phyloP scores from a whole-genome alignment of 2,888 invertebrate genomes.

The Mythimna ferrago region DNA sequence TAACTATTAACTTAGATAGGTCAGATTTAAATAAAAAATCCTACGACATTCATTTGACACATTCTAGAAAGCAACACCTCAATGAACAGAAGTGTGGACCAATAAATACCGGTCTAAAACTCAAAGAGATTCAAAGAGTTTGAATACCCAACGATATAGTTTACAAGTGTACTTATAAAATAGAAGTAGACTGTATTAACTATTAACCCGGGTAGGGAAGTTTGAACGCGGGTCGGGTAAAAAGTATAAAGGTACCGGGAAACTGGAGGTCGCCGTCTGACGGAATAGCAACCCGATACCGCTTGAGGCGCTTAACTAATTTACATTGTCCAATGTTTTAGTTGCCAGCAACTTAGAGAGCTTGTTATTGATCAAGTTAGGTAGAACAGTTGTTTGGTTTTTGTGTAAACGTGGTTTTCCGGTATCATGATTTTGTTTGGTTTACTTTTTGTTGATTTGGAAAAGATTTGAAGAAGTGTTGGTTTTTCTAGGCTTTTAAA shows the following conservation, averaged over 20 bases:
- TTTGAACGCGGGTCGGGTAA: slow-evolving; percentile 30
- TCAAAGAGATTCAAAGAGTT: neutral
- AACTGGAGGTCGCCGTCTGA: slow-evolving; percentile 29
- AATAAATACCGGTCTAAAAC: neutral
- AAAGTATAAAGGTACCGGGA: slow-evolving; percentile 24
- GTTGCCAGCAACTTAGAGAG: slow-evolving; percentile 37
- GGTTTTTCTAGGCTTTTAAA: neutral
- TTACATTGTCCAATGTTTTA: slow-evolving; percentile 55
- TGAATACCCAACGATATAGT: slow-evolving; percentile 12
- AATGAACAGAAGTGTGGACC: neutral
- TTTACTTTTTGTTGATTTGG: neutral
- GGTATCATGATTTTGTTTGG: slow-evolving; percentile 1
- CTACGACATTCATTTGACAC: neutral
- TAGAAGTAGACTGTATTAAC: slow-evolving; percentile 29
- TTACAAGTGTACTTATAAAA: slow-evolving; percentile 18
- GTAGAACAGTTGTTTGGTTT: slow-evolving; percentile 18
- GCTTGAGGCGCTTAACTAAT: slow-evolving; percentile 49
- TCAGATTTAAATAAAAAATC: no score
- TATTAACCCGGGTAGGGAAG: slow-evolving; percentile 37
- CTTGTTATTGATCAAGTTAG: slow-evolving; percentile 26
- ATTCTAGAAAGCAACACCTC: neutral
- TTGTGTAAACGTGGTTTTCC: slow-evolving; percentile 7
- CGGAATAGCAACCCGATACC: slow-evolving; percentile 45
- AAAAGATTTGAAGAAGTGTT: neutral
- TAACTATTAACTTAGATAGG: slow-evolving; percentile 28